Evolutionary conservation across 2,113 vertebrate species (phyloP).

Genomic region (Carassius gibelio): DNA sequence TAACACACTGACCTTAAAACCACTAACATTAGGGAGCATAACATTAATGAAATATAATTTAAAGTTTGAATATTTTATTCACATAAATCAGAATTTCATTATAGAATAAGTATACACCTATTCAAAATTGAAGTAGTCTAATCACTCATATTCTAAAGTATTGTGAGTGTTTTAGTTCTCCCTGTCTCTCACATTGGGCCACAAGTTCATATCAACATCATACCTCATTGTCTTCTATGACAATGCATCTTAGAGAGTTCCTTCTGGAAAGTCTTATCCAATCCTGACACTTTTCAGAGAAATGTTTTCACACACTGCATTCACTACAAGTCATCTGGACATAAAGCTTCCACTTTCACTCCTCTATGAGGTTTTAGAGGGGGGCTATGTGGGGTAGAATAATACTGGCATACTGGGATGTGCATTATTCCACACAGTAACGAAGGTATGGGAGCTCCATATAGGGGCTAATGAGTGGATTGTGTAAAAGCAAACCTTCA

Average conservation of each 20-base stretch:
- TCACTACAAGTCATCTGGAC: no score
- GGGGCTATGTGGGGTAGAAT: no score
- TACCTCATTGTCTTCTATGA: not conserved
- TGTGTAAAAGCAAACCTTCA: no score
- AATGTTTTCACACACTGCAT: not conserved
- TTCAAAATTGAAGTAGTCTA: not conserved
- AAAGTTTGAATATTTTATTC: no score
- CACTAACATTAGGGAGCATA: no score
- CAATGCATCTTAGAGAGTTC: not conserved
- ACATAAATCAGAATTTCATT: no score
- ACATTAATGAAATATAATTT: no score
- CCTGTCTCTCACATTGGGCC: not conserved
- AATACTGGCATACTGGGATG: no score
- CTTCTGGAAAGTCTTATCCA: not conserved
- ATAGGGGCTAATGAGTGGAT: no score
- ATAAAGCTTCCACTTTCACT: not conserved
- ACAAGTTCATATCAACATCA: not conserved
- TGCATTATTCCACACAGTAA: not conserved
- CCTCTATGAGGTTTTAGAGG: not conserved
- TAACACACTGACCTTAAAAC: no score
- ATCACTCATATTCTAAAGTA: not conserved
- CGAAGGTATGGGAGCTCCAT: not conserved
- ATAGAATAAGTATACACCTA: no score
- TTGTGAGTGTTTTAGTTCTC: not conserved
- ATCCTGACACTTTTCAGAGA: not conserved